Evolutionary conservation across 2,113 vertebrate genomes (phyloP), one percentile per base, ranked within the genome.

Genomic region (Heliornis fulica): DNA sequence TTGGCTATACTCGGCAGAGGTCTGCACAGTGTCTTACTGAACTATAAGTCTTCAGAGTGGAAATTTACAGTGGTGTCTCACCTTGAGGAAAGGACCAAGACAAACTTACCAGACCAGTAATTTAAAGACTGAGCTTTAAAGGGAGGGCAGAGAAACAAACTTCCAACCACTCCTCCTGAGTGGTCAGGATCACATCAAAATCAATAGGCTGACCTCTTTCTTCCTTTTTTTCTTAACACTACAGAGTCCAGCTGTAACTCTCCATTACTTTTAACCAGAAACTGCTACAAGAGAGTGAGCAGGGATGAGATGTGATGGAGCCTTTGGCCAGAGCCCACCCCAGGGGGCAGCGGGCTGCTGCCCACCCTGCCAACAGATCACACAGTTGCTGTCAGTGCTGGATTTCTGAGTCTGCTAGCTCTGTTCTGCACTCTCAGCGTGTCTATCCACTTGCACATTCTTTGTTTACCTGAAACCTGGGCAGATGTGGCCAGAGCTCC

Each of bases 51-150:
- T 88, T 90, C 69, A 89, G 92, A 94, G 83, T 77, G 86, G 89
- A 97, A 94, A 93, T 96, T 91, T 91, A 92, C 88, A 81, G 60
- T 0, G 1, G 74, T 84, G 79, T 85, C 51, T 91, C 89, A 93
- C 81, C 75, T 90, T 83, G 59, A 93, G 65, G 40, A 84, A 13
- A 88, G 50, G 83, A 89, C 50, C 45, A 91, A 94, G 93, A 60
- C 96, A 92, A 89, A 89, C 74, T 82, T 48, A 75, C 79, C 80
- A 57, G 60, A 93, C 82, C 57, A 71, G 86, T 74, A 90, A 84
- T 94, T 92, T 92, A 88, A 92, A 93, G 76, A 82, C 89, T 91
- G 89, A 82, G 64, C 84, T 92, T 80, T 89, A 75, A 91, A 94
- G 74, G 43, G 48, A 93, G 13, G 10, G 31, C 22, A 87, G 66